Conservation (phyloP, 2,113 vertebrate species). For the Pseudorasbora parva region DNA sequence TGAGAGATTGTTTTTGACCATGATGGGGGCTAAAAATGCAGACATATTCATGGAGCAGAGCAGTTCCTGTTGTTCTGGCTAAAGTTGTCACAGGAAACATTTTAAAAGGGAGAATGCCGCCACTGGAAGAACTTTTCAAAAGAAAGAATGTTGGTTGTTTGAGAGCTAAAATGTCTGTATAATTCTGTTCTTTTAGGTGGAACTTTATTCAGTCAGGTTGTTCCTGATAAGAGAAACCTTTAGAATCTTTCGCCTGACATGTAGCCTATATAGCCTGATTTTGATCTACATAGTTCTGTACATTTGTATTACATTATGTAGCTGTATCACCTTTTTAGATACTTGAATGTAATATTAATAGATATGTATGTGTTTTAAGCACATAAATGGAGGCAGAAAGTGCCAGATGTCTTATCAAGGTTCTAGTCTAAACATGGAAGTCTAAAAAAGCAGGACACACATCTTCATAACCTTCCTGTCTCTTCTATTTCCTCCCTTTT, state of each 20-base stretch:
- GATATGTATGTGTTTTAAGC: not conserved
- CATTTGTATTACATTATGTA: not conserved
- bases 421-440: conserved; percentile 1
- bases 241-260: no score
- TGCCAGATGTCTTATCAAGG: not conserved
- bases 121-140: conserved; percentile 28
- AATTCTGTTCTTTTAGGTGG: not conserved
- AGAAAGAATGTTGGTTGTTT: conserved; percentile 38
- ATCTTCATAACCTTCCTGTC: conserved; percentile 31
- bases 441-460: not conserved
- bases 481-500: not conserved
- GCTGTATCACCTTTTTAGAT: not conserved
- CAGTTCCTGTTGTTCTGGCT: conserved; percentile 30
- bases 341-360: not conserved
- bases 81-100: conserved; percentile 12
- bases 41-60: not conserved
- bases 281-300: not conserved
- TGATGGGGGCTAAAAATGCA: conserved; percentile 10
- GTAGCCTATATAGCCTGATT: no score
- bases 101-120: conserved; percentile 19
- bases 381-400: not conserved
- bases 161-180: not conserved
- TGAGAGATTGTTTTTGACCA: conserved; percentile 1
- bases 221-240: conserved; percentile 14
- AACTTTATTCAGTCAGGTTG: conserved; percentile 20